Evolutionary conservation across 2,797 vertebrate genomes (phyloP), one percentile per base, ranked within the genome.

Genomic region (Enteromius fasciolatus): DNA sequence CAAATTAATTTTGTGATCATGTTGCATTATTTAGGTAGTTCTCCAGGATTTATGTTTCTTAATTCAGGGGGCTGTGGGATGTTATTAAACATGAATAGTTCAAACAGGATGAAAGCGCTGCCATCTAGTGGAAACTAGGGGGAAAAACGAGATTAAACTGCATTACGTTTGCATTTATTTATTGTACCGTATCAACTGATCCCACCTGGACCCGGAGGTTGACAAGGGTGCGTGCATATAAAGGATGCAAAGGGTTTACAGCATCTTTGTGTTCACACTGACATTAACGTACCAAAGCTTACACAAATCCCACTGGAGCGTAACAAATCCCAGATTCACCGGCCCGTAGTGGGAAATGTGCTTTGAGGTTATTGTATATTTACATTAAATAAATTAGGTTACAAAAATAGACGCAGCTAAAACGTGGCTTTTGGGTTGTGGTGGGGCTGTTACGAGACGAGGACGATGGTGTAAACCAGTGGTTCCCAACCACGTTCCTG

Each of bases 301-400:
- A 50, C 46, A 59, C 75, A 25, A 50, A 81, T 84, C 54, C 75
- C 61, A 78, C 48, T 33, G 31, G 70, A 33, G 69, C 63, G 28
- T 46, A 33, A 57, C 48, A 36, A 39, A 67, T 77, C 36, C 23
- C 59, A 36, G 70, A 76, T 46, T 79, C 75, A 75, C 23, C 10
- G 75, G 74, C 68, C 33, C 20, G 39, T 17, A 25, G 54, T 46
- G 28, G 59, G 66, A 86, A 67, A 46, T 25, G 80, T 83, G 57
- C 72, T 17, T 17, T 83, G 78, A 83, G 80, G 72, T 83, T 33
- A 28, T 48, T 83, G 86, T 84, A 89, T 86, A 89, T 88, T 84
- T 87, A 92, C 82, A 89, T 91, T 90, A 89, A 92, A 92, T 91
- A 88, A 87, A 78, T 84, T 83, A 89, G 3, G 72, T 78, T 85